Base-by-base conservation (phyloP, 37 sponge, comb jelly and placozoan species). In the Halisarca cf. caerulea region DNA sequence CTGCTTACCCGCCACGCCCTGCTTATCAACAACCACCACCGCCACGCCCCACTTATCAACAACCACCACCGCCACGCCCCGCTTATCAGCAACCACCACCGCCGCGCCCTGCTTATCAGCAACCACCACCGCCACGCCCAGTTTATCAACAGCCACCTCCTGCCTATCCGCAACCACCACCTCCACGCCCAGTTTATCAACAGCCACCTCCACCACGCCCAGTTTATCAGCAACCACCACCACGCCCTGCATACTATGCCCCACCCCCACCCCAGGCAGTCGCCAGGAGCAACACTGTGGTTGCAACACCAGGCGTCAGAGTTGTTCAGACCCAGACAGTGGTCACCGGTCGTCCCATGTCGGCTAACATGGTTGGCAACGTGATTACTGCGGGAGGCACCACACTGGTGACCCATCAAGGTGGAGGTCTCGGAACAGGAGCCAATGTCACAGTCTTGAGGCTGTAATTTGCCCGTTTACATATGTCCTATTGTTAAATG, bases 201-300 rank as follows among this genome's bases (percentile, higher is more conserved):
- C 59, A 80, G 36, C 82, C 82, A 38, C 59, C 54, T 17, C 59
- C 58, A 54, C 66, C 82, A 35, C 41, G 59, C 27, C 41, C 37
- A 5, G 30, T 6, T 11, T 60, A 79, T 20, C 47, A 45, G 51
- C 80, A 79, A 47, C 33, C 51, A 3, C 80, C 80, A 24, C 80
- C 80, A 15, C 80, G 14, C 9, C 80, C 32, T 21, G 57, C 28
- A 33, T 9, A 28, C 35, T 18, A 17, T 1, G 1, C 3, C 28
- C 51, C 51, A 14, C 51, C 51, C 11, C 51, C 51, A 14, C 51
- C 51, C 11, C 51, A 47, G 11, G 9, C 51, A 8, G 34, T 68
- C 3, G 35, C 3, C 33, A 28, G 35, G 33, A 28, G 7, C 33
- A 7, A 68, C 2, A 27, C 69, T 30, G 69, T 68, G 15, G 69